Evolutionary conservation across 2,113 vertebrate genomes (phyloP).

Genomic region (Crotalus viridis): DNA sequence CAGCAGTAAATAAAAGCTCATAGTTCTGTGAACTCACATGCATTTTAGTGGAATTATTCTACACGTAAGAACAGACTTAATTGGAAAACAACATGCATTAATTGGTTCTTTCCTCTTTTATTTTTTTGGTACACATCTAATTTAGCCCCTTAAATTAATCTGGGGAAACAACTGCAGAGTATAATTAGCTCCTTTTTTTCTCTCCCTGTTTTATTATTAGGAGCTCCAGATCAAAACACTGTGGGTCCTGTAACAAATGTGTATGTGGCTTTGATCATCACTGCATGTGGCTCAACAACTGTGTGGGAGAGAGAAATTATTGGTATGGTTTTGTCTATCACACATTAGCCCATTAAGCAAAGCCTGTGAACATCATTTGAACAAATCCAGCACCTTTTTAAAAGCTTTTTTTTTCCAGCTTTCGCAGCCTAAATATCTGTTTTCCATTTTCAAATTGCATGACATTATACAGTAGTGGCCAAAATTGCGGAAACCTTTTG

Average conservation of each 20-base stretch:
- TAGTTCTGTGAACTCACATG: background rate
- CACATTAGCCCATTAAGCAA: background rate
- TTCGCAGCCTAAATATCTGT: background rate
- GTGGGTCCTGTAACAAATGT: slow-evolving; percentile 95
- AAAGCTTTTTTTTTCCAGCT: too few relatives aligned
- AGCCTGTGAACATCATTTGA: background rate
- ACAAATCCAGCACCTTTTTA: slow-evolving; percentile 13
- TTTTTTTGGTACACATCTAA: background rate
- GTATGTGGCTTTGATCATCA: slow-evolving; percentile 96
- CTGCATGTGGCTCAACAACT: slow-evolving; percentile 99
- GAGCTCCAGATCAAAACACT: slow-evolving; percentile 92
- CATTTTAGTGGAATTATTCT: background rate
- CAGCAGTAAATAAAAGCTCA: background rate
- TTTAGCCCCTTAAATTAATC: too few relatives aligned
- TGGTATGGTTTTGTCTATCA: slow-evolving; percentile 67
- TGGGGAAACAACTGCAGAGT: background rate
- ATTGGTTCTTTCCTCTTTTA: background rate
- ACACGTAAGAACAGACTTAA: background rate
- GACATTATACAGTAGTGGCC: background rate
- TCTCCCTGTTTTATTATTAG: slow-evolving; percentile 73
- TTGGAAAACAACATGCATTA: background rate
- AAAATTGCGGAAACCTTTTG: too few relatives aligned
- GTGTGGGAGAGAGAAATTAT: slow-evolving; percentile 96
- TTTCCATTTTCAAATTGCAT: fast-evolving
- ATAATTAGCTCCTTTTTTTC: background rate